Percentiles rank a stretch among this genome's conserved stretches.
Conservation (phyloP, 2,888 invertebrate genomes). For the Plebejus argus region DNA sequence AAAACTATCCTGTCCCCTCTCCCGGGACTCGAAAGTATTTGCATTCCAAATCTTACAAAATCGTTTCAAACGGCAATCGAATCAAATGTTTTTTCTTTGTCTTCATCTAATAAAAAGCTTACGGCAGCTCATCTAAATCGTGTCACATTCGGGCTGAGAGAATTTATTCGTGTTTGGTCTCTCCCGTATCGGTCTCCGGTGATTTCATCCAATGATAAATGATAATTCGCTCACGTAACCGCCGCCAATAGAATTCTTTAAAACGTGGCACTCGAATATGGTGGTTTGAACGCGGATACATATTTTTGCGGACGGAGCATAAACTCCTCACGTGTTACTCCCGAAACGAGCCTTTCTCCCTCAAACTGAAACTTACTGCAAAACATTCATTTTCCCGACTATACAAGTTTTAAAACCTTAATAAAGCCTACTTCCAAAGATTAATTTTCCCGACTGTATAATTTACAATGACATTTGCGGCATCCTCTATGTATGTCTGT, state of each 20-base stretch:
- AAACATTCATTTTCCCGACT: too few relatives aligned
- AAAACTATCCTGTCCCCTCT: too few relatives aligned
- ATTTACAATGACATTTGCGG: neutral
- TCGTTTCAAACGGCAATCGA: neutral
- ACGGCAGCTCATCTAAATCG: neutral
- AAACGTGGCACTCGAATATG: conserved; percentile 11
- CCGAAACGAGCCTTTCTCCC: neutral
- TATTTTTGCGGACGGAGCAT: neutral
- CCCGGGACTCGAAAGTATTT: too few relatives aligned
- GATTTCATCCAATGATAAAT: conserved; percentile 20
- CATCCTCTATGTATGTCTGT: neutral
- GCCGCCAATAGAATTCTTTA: conserved; percentile 21
- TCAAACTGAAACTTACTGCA: too few relatives aligned
- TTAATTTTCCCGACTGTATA: too few relatives aligned
- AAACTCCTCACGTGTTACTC: neutral
- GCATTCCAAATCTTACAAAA: neutral
- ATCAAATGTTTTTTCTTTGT: neutral
- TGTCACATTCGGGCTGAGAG: neutral
- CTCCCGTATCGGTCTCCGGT: conserved; percentile 5
- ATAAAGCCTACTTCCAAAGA: too few relatives aligned
- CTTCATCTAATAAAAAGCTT: neutral
- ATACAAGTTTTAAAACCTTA: too few relatives aligned
- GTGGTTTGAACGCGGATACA: neutral
- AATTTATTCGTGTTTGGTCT: conserved; percentile 20
- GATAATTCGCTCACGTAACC: conserved; percentile 6